Evolutionary conservation across 2,113 vertebrate genomes (phyloP).

Genomic region (Sphyrna mokarran): DNA sequence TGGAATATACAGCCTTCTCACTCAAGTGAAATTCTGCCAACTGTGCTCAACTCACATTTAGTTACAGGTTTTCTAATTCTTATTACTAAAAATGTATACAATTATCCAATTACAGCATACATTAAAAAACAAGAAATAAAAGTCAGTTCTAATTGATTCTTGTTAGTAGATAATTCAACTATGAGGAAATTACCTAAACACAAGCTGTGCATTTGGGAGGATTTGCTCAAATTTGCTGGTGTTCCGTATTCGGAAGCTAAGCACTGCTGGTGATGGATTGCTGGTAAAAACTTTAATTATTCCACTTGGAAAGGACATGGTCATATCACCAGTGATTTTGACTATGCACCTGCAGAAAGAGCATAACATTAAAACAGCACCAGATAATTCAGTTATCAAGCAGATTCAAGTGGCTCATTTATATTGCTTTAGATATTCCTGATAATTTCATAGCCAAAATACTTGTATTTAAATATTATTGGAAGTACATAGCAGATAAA

Average conservation of each 20-base stretch:
- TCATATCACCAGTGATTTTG: slow-evolving; percentile 97
- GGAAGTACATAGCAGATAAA: too few relatives aligned
- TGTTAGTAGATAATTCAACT: neutral
- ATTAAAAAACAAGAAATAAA: neutral
- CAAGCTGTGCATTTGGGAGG: slow-evolving; percentile 84
- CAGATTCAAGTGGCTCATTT: neutral
- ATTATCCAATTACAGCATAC: neutral
- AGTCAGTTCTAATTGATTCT: neutral
- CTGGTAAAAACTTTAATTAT: slow-evolving; percentile 92
- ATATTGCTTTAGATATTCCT: neutral
- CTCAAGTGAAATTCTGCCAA: neutral
- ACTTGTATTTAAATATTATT: neutral
- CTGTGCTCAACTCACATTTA: neutral
- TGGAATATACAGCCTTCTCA: neutral
- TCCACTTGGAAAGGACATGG: slow-evolving; percentile 88
- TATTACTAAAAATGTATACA: neutral
- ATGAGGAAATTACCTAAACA: slow-evolving; percentile 72
- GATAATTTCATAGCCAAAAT: neutral
- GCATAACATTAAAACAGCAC: neutral
- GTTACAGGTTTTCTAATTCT: neutral
- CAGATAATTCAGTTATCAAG: neutral
- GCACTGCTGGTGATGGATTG: slow-evolving; percentile 82
- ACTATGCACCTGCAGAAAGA: slow-evolving; percentile 79
- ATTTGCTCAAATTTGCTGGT: slow-evolving; percentile 83
- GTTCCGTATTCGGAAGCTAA: slow-evolving; percentile 88